Conservation (phyloP, 2,797 vertebrate genomes). For the Typhlichthys subterraneus region DNA sequence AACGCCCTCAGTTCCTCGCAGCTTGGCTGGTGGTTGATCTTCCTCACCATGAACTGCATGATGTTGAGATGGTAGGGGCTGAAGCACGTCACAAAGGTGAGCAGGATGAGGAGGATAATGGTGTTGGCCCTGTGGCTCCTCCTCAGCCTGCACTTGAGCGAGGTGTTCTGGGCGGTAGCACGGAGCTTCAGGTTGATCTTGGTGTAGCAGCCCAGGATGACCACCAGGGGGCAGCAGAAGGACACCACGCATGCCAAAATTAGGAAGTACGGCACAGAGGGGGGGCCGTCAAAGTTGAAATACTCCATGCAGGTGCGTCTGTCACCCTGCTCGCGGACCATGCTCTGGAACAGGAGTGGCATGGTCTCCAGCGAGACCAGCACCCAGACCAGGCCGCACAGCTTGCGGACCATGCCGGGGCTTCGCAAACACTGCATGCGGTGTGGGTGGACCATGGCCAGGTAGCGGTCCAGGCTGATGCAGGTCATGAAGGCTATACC, state of each 20-base stretch:
- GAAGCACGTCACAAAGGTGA: slow-evolving; percentile 81
- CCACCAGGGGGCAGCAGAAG: slow-evolving; percentile 76
- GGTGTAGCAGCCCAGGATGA: slow-evolving; percentile 82
- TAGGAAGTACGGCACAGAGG: slow-evolving; percentile 63
- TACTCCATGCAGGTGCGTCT: slow-evolving; percentile 86
- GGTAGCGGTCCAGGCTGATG: slow-evolving; percentile 83
- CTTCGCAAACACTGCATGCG: slow-evolving; percentile 64
- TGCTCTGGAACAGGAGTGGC: slow-evolving; percentile 76
- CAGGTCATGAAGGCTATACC: slow-evolving; percentile 88
- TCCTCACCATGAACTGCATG: slow-evolving; percentile 80
- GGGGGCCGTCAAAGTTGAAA: slow-evolving; percentile 70
- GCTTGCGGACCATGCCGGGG: slow-evolving; percentile 58
- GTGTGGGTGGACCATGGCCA: slow-evolving; percentile 83
- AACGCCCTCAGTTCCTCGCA: slow-evolving; percentile 79
- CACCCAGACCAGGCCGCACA: slow-evolving; percentile 79
- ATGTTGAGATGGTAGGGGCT: slow-evolving; percentile 85
- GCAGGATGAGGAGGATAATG: slow-evolving; percentile 79
- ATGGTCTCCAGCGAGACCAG: slow-evolving; percentile 74
- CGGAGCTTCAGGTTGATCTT: slow-evolving; percentile 81
- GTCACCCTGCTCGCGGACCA: slow-evolving; percentile 54
- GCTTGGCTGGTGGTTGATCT: slow-evolving; percentile 59
- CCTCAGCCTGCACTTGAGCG: slow-evolving; percentile 58
- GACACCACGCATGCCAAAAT: slow-evolving; percentile 75
- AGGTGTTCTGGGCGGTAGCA: slow-evolving; percentile 70
- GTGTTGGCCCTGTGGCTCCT: slow-evolving; percentile 76